Evolutionary conservation across 1,140 invertebrate genomes (phyloP).

Genomic region (Mercenaria mercenaria): DNA sequence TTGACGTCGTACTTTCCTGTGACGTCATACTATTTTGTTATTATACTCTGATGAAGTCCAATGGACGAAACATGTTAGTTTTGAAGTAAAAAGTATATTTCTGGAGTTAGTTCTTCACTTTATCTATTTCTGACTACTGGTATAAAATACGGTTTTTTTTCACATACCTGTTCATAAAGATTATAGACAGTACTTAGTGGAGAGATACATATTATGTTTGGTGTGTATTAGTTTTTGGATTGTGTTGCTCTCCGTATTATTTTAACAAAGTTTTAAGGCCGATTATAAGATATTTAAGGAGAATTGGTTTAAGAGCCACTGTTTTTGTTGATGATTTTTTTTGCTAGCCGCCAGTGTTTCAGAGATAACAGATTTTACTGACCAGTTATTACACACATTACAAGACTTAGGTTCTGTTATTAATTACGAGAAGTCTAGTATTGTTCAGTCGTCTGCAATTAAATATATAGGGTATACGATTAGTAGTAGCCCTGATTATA

Average conservation of each 20-base stretch:
- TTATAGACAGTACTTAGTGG: slow-evolving; percentile 33
- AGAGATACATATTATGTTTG: slow-evolving; percentile 22
- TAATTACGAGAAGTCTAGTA: slow-evolving; percentile 65
- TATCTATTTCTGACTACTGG: no score
- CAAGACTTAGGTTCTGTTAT: no score
- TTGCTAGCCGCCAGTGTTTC: slow-evolving; percentile 33
- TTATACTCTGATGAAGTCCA: no score
- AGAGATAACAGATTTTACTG: slow-evolving; percentile 9
- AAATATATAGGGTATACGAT: slow-evolving; percentile 56
- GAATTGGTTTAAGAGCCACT: slow-evolving; percentile 22
- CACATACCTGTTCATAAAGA: slow-evolving; percentile 53
- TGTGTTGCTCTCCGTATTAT: slow-evolving; percentile 47
- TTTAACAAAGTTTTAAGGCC: no score
- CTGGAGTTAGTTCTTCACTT: no score
- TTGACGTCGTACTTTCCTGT: no score
- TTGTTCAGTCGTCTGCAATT: slow-evolving; percentile 45
- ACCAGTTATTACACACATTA: slow-evolving; percentile 53
- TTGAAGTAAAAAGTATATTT: no score
- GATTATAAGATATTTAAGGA: slow-evolving; percentile 53
- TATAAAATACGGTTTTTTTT: slow-evolving; percentile 62
- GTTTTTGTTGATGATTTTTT: slow-evolving; percentile 70
- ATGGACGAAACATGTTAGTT: no score
- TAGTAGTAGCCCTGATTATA: slow-evolving; percentile 1
- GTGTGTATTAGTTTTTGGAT: slow-evolving; percentile 56
- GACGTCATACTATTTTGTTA: no score